Evolutionary conservation across 1,140 invertebrate species (phyloP), one percentile per base, ranked within the genome.

Genomic region (Cydia splendana): DNA sequence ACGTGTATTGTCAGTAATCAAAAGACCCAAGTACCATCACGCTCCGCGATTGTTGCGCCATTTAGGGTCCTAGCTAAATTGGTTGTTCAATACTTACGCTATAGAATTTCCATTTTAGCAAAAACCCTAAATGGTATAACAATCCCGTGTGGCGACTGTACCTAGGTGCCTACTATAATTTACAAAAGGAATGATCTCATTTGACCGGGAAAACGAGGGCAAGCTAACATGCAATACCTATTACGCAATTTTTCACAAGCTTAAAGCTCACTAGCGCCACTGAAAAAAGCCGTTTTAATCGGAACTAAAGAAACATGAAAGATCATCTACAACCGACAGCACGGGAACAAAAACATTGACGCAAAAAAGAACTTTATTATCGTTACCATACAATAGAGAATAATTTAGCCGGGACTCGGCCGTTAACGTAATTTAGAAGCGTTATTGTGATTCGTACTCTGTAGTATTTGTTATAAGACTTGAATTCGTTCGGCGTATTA

Each of bases 211-310:
- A 53, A 53, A 18, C 51, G 15, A 53, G 51, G 51, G 5, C 51
- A 53, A 62, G 57, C 57, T 24, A 24, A 62, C 57, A 62, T 24
- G 57, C 57, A 1, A 62, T 24, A n/a, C n/a, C n/a, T n/a, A n/a
- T n/a, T n/a, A 62, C 57, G 53, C 15, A 57, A 24, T 62, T 62
- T 57, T 62, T 62, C 18, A 24, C 20, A 24, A 62, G 57, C 57
- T 24, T 24, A 24, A 24, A 62, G 57, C 57, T 62, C 20, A 62
- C 57, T 24, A 62, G 57, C 57, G 57, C 57, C 57, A 24, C 57
- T 62, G 20, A 20, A 62, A 57, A 30, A 57, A 24, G 9, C 9
- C 20, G 18, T 62, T 62, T 62, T 24, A 24, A 12, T 24, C 57
- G 9, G 57, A 62, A 62, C 57, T 62, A 62, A 24, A 24, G 57